phyloP scores from a whole-genome alignment of 2,888 invertebrate species.

The Lasioglossum oenotherae region DNA sequence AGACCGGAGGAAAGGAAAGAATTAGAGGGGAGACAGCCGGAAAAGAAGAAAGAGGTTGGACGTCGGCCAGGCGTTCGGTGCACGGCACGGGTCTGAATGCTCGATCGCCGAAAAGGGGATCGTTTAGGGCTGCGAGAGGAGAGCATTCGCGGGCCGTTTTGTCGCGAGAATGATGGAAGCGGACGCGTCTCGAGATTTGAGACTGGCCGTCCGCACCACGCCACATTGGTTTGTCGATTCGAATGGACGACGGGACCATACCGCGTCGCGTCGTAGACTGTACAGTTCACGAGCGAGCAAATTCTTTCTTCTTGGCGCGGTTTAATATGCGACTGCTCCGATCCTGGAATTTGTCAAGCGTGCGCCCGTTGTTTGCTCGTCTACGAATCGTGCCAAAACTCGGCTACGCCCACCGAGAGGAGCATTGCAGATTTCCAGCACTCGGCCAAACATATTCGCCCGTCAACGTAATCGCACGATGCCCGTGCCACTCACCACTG shows the following conservation, averaged over 20 bases:
- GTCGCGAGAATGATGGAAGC: constrained; percentile 41
- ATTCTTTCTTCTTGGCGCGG: constrained; percentile 4
- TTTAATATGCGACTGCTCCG: constrained; percentile 23
- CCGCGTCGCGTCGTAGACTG: background rate
- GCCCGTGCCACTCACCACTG: constrained; percentile 50
- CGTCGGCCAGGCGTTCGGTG: constrained; percentile 55
- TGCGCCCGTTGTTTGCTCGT: background rate
- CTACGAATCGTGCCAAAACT: constrained; percentile 52
- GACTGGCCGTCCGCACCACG: background rate
- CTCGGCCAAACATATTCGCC: constrained; percentile 57
- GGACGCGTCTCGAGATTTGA: constrained; percentile 9
- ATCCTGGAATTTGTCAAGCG: constrained; percentile 32
- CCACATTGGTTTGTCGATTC: background rate
- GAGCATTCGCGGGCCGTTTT: constrained; percentile 34
- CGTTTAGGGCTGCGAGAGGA: constrained; percentile 28
- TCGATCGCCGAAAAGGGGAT: constrained; percentile 54
- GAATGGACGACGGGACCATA: background rate
- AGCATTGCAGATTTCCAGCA: constrained; percentile 47
- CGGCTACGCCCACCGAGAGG: constrained; percentile 11
- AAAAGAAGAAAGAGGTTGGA: constrained; percentile 61
- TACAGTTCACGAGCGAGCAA: background rate
- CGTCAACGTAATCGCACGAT: constrained; percentile 57
- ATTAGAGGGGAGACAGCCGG: constrained; percentile 35
- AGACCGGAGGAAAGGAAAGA: constrained; percentile 41
- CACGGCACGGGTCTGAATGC: constrained; percentile 38